Evolutionary conservation across 2,888 invertebrate species (phyloP).

Genomic region (Spatulosminthurus flaviceps): DNA sequence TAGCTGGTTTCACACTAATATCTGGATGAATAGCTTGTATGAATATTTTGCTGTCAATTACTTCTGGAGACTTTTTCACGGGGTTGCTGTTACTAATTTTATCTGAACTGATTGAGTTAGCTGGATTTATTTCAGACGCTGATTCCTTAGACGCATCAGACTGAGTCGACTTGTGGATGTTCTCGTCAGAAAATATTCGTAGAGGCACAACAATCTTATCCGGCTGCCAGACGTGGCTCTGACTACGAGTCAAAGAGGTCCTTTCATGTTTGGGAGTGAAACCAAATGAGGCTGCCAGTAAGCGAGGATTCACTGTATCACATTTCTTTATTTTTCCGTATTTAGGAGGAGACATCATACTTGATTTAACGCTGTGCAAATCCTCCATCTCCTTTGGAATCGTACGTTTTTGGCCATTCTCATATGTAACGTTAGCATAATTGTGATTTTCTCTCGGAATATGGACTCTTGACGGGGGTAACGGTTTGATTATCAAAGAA

Average conservation of each 20-base stretch:
- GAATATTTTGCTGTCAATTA: neutral
- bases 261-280: conserved; percentile 36
- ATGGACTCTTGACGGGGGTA: conserved; percentile 23
- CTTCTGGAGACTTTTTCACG: neutral
- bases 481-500: conserved; percentile 26
- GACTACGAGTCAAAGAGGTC: conserved; percentile 59
- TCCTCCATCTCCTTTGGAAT: conserved; percentile 56
- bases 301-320: conserved; percentile 59
- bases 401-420: conserved; percentile 36
- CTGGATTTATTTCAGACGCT: neutral
- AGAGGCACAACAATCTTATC: conserved; percentile 46
- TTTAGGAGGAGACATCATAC: conserved; percentile 32
- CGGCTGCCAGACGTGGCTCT: conserved; percentile 61
- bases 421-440: conserved; percentile 48
- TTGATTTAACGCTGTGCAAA: conserved; percentile 14
- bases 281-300: conserved; percentile 42
- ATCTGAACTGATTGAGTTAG: neutral
- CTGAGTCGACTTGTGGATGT: conserved; percentile 50
- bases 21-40: conserved; percentile 41
- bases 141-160: neutral
- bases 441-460: conserved; percentile 33
- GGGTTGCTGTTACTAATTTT: neutral
- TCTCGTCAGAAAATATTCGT: conserved; percentile 60
- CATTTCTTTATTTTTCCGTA: conserved; percentile 56
- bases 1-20: conserved; percentile 14